These are phyloP conservation scores for Cathartes aura DNA, from an alignment of 2,113 vertebrate genomes.

Conservation along the genomic window DNA sequence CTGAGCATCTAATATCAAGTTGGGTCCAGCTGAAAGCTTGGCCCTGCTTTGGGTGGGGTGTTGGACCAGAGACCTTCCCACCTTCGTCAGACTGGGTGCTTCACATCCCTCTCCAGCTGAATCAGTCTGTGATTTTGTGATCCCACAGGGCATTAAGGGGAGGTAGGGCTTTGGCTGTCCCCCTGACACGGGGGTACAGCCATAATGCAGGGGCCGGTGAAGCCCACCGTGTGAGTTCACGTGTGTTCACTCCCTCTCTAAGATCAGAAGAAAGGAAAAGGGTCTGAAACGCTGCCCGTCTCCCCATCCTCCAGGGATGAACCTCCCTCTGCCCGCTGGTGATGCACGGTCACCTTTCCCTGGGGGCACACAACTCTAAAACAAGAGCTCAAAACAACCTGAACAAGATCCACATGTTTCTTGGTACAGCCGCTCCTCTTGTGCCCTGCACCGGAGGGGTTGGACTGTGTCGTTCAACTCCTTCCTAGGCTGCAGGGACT, in stretches of 20 bases:
- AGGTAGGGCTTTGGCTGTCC: neutral
- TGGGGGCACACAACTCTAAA: neutral
- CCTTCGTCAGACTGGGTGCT: neutral
- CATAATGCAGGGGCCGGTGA: rapidly evolving
- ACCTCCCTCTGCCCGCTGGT: neutral
- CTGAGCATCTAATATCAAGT: neutral
- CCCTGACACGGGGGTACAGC: neutral
- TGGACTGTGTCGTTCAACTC: neutral
- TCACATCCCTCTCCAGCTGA: neutral
- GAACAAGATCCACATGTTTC: rapidly evolving
- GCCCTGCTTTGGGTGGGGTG: neutral
- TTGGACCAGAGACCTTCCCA: neutral
- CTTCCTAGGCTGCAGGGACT: neutral
- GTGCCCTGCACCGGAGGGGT: rapidly evolving
- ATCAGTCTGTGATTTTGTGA: neutral
- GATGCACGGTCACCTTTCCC: neutral
- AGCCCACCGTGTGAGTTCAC: rapidly evolving
- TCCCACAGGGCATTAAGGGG: neutral
- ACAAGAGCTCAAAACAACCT: neutral
- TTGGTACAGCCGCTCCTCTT: rapidly evolving
- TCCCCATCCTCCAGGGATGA: neutral
- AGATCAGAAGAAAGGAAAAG: neutral
- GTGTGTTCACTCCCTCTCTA: neutral
- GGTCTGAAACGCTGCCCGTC: neutral
- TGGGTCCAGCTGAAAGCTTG: neutral